A percentile compares a stretch with the other conserved stretches of the same genome.
Evolutionary conservation across 2,888 invertebrate species (phyloP).

Genomic region (Xestia c-nigrum): DNA sequence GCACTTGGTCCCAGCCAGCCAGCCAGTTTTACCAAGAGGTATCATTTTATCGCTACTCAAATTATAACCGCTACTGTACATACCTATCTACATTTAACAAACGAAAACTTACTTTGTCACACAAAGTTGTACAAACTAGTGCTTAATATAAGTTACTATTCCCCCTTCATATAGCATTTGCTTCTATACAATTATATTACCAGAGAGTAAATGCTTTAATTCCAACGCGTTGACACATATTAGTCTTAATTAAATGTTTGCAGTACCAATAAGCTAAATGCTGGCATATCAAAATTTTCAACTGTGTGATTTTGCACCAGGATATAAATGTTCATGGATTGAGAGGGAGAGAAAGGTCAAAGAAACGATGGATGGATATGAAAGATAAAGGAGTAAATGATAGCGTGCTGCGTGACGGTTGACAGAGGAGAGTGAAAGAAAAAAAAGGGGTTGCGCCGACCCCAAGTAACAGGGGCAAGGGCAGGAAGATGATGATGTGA

Average conservation of each 20-base stretch:
- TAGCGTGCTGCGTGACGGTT: too few relatives aligned
- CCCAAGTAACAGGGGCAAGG: too few relatives aligned
- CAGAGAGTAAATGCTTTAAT: conserved; percentile 13
- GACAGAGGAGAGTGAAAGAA: too few relatives aligned
- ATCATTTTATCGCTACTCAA: too few relatives aligned
- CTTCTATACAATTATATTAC: conserved; percentile 17
- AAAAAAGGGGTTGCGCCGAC: too few relatives aligned
- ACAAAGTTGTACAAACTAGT: conserved; percentile 10
- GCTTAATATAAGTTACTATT: conserved; percentile 1
- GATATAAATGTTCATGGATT: neutral
- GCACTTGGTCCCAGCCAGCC: too few relatives aligned
- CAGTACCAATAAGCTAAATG: conserved; percentile 16
- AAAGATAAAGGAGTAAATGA: too few relatives aligned
- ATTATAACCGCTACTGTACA: too few relatives aligned
- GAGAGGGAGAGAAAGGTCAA: too few relatives aligned
- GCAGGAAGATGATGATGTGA: too few relatives aligned
- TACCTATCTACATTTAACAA: conserved; percentile 1
- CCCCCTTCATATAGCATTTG: neutral
- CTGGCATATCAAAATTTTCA: neutral
- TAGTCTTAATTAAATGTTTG: conserved; percentile 17
- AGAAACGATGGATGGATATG: too few relatives aligned
- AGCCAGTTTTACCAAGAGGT: too few relatives aligned
- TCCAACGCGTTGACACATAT: conserved; percentile 14
- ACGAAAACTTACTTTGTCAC: conserved; percentile 20
- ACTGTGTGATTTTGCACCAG: neutral